These are phyloP conservation scores for Silurus glanis DNA, from an alignment of 2,113 vertebrate genomes.

Conservation along the genomic window DNA sequence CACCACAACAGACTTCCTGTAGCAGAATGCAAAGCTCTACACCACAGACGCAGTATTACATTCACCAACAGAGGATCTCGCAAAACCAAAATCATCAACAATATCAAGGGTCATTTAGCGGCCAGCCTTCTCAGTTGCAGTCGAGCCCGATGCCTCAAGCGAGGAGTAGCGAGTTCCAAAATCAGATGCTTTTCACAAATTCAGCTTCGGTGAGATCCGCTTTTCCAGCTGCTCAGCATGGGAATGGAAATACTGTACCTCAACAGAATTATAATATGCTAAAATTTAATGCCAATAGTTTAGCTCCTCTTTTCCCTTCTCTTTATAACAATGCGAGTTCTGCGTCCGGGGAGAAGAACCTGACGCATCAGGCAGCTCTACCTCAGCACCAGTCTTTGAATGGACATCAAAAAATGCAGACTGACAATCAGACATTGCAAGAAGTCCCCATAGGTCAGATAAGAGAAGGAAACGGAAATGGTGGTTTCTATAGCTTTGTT, in stretches of 20 bases:
- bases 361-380: background rate
- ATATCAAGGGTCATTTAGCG: background rate
- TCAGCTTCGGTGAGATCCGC: background rate
- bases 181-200: background rate
- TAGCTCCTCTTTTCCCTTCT: no score
- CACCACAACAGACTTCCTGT: background rate
- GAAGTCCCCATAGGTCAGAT: background rate
- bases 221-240: background rate
- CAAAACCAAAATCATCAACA: slow-evolving; percentile 6
- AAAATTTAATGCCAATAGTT: background rate
- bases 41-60: background rate
- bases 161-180: background rate
- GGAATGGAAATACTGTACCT: background rate
- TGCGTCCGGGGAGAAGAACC: background rate
- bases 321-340: background rate
- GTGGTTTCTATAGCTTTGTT: background rate
- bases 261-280: background rate
- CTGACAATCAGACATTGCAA: background rate
- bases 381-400: background rate
- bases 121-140: background rate
- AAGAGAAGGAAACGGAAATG: background rate
- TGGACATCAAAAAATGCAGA: slow-evolving; percentile 8
- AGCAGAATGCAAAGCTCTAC: background rate
- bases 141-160: background rate
- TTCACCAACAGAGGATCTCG: background rate